These are phyloP conservation scores for Lates japonicus DNA, from an alignment of 2,797 vertebrate species.

Conservation along the genomic window DNA sequence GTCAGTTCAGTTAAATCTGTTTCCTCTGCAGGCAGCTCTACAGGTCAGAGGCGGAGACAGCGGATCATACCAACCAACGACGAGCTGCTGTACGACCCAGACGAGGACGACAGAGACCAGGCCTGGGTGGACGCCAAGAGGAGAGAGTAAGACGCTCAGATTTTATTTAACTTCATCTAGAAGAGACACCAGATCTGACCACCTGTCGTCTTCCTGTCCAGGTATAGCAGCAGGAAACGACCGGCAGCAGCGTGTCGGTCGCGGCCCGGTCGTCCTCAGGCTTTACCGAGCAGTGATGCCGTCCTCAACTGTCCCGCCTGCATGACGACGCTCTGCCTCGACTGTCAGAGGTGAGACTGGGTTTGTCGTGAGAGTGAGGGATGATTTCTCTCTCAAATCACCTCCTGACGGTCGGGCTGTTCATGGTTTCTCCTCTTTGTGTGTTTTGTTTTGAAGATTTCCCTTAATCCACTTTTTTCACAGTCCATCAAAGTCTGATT, in stretches of 20 bases:
- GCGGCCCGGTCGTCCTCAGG: conserved; percentile 52
- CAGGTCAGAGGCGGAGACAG: conserved; percentile 77
- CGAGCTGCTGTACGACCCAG: conserved; percentile 95
- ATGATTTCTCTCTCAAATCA: too few species aligned
- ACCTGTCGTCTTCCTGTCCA: conserved; percentile 28
- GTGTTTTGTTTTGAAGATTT: background rate
- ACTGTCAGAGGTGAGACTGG: conserved; percentile 94
- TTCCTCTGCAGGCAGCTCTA: conserved; percentile 78
- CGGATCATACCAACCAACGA: conserved; percentile 90
- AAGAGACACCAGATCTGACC: background rate
- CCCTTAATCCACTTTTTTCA: background rate
- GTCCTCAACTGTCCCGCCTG: conserved; percentile 97
- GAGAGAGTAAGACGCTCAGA: conserved; percentile 82
- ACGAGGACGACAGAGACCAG: conserved; percentile 94
- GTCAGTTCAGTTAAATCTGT: background rate
- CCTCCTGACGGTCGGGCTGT: too few species aligned
- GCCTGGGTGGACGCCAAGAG: conserved; percentile 94
- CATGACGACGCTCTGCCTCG: conserved; percentile 96
- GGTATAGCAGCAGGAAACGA: conserved; percentile 67
- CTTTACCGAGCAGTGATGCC: conserved; percentile 91
- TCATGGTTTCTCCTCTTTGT: background rate
- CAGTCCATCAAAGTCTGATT: background rate
- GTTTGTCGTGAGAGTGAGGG: background rate
- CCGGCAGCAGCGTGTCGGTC: background rate
- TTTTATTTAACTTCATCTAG: background rate